Base-by-base conservation (phyloP, 2,797 vertebrate genomes). In the Amphiprion clarkii region DNA sequence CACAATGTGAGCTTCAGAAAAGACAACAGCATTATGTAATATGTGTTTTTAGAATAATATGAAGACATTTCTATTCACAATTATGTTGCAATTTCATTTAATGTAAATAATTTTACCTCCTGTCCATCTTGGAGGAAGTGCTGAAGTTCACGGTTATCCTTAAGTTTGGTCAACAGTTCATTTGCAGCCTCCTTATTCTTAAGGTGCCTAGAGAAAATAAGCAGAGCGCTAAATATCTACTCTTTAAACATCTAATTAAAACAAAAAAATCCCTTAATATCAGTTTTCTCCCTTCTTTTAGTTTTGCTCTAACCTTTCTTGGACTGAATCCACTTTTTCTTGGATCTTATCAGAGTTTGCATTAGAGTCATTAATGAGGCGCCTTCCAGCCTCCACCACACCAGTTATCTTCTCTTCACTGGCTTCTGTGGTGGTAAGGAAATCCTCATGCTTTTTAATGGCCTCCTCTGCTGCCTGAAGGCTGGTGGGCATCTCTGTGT, bases 111-210 rank as follows among this genome's bases (percentile, higher is more conserved):
- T 1, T 83, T 86, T 93, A 98, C 97, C 96, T 99, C 97, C n/a
- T 98, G 97, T 81, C 96, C 96, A 8, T 98, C 97, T 84, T 99
- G 97, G 1, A 99, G 92, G 93, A 99, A 99, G 59, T 95, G 96
- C 87, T 99, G 98, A 54, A 98, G 95, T 82, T 97, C 97, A 44
- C 96, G 93, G 88, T 99, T 99, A 74, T 99, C 97, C 73, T 96
- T 96, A 39, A 99, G 95, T 58, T 96, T 96, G 6, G 91, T 76
- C 84, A 97, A 89, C 44, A 98, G 89, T 75, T 98, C 96, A 77
- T 95, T 96, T 39, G 95, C 96, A 0, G 88, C 90, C 17, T 96
- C 85, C 64, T 95, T 96, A 69, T 99, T 99, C 85, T 94, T 97
- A 75, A 83, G 78, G 90, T 98, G 97, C 76, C 97, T 99, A 71